Base-by-base conservation (phyloP, 2,113 vertebrate species). In the Menura novaehollandiae region DNA sequence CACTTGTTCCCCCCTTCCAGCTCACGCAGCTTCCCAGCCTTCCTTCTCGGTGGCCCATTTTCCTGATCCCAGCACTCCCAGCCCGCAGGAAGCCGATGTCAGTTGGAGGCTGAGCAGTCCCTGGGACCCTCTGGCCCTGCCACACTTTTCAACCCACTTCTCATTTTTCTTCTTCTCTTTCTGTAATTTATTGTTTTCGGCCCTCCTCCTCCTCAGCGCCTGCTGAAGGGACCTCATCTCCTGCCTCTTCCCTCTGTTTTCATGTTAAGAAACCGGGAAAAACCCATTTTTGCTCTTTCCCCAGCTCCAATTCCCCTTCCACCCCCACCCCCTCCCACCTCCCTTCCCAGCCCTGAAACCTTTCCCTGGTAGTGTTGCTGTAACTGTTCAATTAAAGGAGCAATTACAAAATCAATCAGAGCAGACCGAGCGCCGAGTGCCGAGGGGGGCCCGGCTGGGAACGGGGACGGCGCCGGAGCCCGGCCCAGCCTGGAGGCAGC, bases 391-490 rank as follows among this genome's bases (percentile, higher is more conserved):
- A 96, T 95, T 94, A 96, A 92, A 96, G 2, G 80, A 96, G 93
- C 92, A 94, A 95, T 96, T 97, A 96, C 60, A 96, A 96, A 96
- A 95, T 96, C 96, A 96, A 96, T 95, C 95, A 96, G 92, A 84
- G 1, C 26, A 13, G 64, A 83, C 4, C 56, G 46, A 80, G 85
- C 41, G 90, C 93, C 5, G 39, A 28, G 93, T 19, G 8, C 88
- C 9, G 59, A 76, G 93, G 82, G 91, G 92, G 90, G 47, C 68
- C 67, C 1, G 4, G 35, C 88, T 76, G 85, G 23, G 89, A 88
- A 82, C 3, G 60, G 90, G 88, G 62, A 91, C 43, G 21, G 23
- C 19, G 23, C 53, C 33, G 6, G 39, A 69, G 84, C 86, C 85
- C 12, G 2, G 73, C 96, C 93, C 96, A 85, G 95, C 93, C 93